Percentiles rank a stretch among this genome's conserved stretches.
Evolutionary conservation across 2,888 invertebrate species (phyloP).

Genomic region (Cephus nigrinus): DNA sequence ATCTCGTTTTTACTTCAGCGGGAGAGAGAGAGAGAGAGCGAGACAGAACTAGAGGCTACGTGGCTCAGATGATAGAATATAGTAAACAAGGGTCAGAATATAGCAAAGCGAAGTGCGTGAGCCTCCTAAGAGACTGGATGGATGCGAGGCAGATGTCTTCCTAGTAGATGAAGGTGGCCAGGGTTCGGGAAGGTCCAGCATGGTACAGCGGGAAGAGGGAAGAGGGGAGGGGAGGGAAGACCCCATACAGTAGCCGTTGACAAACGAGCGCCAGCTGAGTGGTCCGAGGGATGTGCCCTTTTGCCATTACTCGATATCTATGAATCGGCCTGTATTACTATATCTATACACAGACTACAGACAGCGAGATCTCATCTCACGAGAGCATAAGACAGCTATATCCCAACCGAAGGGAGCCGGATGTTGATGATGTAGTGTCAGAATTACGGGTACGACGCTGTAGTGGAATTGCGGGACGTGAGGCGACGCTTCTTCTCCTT

Average conservation of each 20-base stretch:
- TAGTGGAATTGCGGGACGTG: neutral
- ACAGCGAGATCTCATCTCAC: neutral
- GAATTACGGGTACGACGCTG: neutral
- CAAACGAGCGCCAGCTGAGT: slow-evolving; percentile 37
- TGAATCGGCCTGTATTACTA: neutral
- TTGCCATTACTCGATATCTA: neutral
- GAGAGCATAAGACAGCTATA: neutral
- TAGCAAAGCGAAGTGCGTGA: slow-evolving; percentile 16
- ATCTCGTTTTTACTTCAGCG: neutral
- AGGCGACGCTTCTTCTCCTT: neutral
- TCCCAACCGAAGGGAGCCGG: neutral
- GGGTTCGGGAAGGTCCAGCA: neutral
- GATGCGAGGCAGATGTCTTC: slow-evolving; percentile 53
- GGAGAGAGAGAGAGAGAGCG: neutral
- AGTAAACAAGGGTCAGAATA: slow-evolving; percentile 5
- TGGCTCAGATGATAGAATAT: slow-evolving; percentile 19
- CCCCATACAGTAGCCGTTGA: slow-evolving; percentile 32
- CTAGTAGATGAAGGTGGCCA: slow-evolving; percentile 32
- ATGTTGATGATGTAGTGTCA: neutral
- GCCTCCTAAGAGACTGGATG: slow-evolving; percentile 21
- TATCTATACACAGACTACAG: neutral
- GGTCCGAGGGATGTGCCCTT: neutral
- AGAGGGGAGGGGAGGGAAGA: slow-evolving; percentile 5
- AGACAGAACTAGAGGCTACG: neutral
- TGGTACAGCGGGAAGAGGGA: neutral